Conservation (phyloP, 2,113 vertebrate species). For the Triplophysa dalaica region DNA sequence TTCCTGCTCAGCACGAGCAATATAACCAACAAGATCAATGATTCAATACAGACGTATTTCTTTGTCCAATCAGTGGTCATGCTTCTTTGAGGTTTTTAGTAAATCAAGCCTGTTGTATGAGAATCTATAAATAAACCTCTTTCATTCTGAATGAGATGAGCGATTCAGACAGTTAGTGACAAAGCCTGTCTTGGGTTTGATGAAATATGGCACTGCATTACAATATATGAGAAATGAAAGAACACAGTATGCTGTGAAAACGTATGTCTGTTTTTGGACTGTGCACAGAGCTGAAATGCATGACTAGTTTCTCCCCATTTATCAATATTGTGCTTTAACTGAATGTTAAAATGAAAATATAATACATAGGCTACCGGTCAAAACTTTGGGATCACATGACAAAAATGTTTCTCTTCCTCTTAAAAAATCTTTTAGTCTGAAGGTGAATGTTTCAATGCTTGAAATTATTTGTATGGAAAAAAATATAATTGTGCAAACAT, state of each 20-base stretch:
- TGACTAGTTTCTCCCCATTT: too few relatives aligned
- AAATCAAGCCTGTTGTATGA: background rate
- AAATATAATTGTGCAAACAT: too few relatives aligned
- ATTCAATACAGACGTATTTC: background rate
- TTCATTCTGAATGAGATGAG: background rate
- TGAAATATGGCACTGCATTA: background rate
- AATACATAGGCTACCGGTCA: too few relatives aligned
- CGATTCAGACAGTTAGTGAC: background rate
- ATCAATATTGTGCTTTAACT: background rate
- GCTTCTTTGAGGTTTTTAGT: background rate
- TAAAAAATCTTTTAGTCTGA: too few relatives aligned
- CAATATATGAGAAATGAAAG: too few relatives aligned
- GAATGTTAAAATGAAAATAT: background rate
- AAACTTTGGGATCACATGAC: too few relatives aligned
- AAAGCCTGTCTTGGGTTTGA: background rate
- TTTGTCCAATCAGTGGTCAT: background rate
- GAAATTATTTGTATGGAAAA: too few relatives aligned
- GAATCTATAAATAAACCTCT: background rate
- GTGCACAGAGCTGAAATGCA: background rate
- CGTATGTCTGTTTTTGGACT: background rate
- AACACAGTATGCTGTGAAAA: background rate
- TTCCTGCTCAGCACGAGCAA: background rate
- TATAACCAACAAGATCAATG: background rate
- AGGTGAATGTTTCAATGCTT: too few relatives aligned
- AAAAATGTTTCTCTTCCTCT: too few relatives aligned